Percentiles rank a stretch among this genome's conserved stretches.
Evolutionary conservation across 2,797 vertebrate species (phyloP).

Genomic region (Melanotaenia maccullochi): DNA sequence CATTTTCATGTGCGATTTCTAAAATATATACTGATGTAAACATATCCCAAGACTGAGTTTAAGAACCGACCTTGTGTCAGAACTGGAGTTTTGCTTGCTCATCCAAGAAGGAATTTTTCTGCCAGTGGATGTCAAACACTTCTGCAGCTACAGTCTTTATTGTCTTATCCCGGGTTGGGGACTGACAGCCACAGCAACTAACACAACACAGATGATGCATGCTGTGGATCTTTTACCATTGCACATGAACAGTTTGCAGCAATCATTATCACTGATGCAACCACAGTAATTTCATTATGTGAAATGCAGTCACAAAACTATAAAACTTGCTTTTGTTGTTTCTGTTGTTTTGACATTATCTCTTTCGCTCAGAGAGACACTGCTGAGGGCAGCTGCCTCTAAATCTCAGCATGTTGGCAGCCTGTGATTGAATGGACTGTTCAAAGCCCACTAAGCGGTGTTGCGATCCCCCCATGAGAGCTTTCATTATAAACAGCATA

Average conservation of each 20-base stretch:
- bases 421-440: slow-evolving; percentile 77
- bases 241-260: slow-evolving; percentile 21
- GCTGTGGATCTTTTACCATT: slow-evolving; percentile 20
- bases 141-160: neutral
- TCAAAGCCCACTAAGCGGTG: slow-evolving; percentile 80
- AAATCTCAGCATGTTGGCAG: slow-evolving; percentile 77
- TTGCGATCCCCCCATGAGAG: slow-evolving; percentile 75
- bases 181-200: slow-evolving; percentile 27
- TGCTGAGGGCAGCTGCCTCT: slow-evolving; percentile 47
- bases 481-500: slow-evolving; percentile 82
- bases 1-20: slow-evolving; percentile 23
- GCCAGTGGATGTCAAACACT: slow-evolving; percentile 12
- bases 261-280: slow-evolving; percentile 34
- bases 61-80: slow-evolving; percentile 20
- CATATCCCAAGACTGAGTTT: slow-evolving; percentile 19
- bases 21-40: slow-evolving; percentile 38
- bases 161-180: slow-evolving; percentile 10
- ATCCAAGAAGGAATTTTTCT: slow-evolving; percentile 14
- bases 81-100: slow-evolving; percentile 26
- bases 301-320: slow-evolving; percentile 26
- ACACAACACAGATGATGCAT: neutral
- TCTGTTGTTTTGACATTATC: slow-evolving; percentile 41
- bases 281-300: slow-evolving; percentile 19
- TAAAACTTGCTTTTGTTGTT: slow-evolving; percentile 46
- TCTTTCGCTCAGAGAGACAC: slow-evolving; percentile 59